Evolutionary conservation across 1,140 invertebrate genomes (phyloP).

Genomic region (Zaprionus tsacasi): DNA sequence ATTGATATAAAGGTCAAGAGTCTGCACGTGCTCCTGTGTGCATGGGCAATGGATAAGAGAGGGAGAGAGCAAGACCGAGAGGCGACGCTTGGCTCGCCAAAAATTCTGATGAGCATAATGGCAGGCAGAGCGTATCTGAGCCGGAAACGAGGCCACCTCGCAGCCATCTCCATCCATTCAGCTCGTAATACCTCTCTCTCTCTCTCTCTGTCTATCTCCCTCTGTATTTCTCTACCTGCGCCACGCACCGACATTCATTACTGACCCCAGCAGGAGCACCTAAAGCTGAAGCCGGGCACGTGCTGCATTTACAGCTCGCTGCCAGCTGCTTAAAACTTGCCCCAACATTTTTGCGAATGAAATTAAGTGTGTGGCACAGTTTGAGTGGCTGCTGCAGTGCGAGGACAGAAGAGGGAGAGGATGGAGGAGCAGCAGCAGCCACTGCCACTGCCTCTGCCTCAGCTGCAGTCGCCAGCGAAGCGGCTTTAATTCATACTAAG

Average conservation of each 20-base stretch:
- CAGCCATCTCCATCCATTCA: not conserved
- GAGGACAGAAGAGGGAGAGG: too few relatives aligned
- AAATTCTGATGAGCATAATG: slow-evolving; percentile 41
- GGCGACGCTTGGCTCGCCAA: slow-evolving; percentile 5
- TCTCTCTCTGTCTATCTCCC: not conserved
- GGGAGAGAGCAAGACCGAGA: not conserved
- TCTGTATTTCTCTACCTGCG: not conserved
- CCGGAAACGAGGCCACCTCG: slow-evolving; percentile 55
- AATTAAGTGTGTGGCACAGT: slow-evolving; percentile 66
- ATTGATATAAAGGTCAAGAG: slow-evolving; percentile 78
- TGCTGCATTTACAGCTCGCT: slow-evolving; percentile 58
- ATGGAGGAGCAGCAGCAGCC: too few relatives aligned
- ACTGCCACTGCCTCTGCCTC: not conserved
- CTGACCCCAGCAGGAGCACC: slow-evolving; percentile 19
- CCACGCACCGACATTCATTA: slow-evolving; percentile 37
- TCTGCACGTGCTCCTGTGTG: slow-evolving; percentile 42
- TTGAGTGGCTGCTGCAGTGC: slow-evolving; percentile 45
- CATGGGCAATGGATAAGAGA: slow-evolving; percentile 16
- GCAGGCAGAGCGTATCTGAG: slow-evolving; percentile 21
- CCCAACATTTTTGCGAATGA: slow-evolving; percentile 48
- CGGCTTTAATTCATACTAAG: slow-evolving; percentile 5
- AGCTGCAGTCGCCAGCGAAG: slow-evolving; percentile 1
- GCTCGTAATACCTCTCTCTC: not conserved
- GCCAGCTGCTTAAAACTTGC: slow-evolving; percentile 57
- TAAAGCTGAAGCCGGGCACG: slow-evolving; percentile 23